phyloP scores from a whole-genome alignment of 2,888 invertebrate species.

The Dryadula phaetusa region DNA sequence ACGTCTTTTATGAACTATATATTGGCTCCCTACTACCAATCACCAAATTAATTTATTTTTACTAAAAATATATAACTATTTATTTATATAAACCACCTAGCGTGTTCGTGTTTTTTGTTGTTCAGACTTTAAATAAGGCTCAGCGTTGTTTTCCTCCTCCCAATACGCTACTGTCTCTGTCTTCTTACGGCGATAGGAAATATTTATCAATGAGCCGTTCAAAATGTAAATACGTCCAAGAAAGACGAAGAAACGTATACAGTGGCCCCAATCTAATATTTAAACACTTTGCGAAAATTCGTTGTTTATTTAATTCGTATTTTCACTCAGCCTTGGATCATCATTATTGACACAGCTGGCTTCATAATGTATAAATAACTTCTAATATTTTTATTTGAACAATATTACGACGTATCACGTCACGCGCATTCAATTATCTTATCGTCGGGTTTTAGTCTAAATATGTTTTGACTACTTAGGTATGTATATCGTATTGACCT shows the following conservation, averaged over 20 bases:
- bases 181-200: too few relatives aligned
- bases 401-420: neutral
- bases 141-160: neutral
- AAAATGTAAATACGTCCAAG: too few relatives aligned
- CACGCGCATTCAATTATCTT: conserved; percentile 5
- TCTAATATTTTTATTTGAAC: conserved; percentile 15
- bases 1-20: neutral
- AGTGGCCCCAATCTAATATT: neutral
- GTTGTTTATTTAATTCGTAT: neutral
- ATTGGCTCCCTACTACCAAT: neutral
- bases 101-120: neutral
- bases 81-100: neutral
- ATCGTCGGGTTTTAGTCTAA: neutral
- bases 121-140: neutral
- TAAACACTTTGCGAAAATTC: conserved; percentile 3
- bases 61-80: neutral
- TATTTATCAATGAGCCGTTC: too few relatives aligned
- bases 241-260: too few relatives aligned
- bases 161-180: too few relatives aligned
- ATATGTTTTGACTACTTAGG: neutral
- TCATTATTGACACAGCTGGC: conserved; percentile 9
- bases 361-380: conserved; percentile 17
- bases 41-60: neutral
- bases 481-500: conserved; percentile 3
- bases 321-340: conserved; percentile 1